These are phyloP conservation scores for Caenorhabditis tropicalis DNA, from an alignment of 1,140 invertebrate species.

Conservation along the genomic window DNA sequence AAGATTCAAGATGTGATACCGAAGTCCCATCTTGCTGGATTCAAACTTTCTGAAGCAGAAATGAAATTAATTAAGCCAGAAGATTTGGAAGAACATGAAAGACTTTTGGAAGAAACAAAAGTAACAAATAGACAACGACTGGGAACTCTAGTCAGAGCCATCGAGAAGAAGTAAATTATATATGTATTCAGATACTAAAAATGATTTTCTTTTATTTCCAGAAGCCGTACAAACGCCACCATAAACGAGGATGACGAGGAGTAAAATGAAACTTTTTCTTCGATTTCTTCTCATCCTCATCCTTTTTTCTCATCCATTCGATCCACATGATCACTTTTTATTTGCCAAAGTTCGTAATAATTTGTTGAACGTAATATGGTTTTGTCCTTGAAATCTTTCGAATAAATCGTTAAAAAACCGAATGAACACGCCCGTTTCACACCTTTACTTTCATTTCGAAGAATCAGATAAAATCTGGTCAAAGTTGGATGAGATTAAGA, in stretches of 20 bases:
- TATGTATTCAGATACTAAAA: background rate
- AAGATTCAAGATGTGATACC: conserved; percentile 72
- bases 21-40: conserved; percentile 67
- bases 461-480: background rate
- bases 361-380: conserved; percentile 22
- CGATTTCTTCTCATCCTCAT: background rate
- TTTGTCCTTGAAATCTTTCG: background rate
- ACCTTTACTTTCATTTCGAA: background rate
- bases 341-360: conserved; percentile 30
- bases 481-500: background rate
- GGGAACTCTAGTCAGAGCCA: conserved; percentile 47
- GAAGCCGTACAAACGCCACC: conserved; percentile 28
- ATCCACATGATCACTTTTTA: background rate
- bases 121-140: conserved; percentile 49
- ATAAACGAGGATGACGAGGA: conserved; percentile 24
- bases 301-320: background rate
- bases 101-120: conserved; percentile 54
- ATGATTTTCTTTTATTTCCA: background rate
- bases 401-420: background rate
- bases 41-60: conserved; percentile 66
- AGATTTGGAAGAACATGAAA: conserved; percentile 59
- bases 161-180: conserved; percentile 42
- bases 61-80: conserved; percentile 70
- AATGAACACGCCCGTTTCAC: conserved; percentile 2
- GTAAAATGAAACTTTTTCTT: background rate